Conservation (phyloP, 2,113 vertebrate species). For the Mellivora capensis region DNA sequence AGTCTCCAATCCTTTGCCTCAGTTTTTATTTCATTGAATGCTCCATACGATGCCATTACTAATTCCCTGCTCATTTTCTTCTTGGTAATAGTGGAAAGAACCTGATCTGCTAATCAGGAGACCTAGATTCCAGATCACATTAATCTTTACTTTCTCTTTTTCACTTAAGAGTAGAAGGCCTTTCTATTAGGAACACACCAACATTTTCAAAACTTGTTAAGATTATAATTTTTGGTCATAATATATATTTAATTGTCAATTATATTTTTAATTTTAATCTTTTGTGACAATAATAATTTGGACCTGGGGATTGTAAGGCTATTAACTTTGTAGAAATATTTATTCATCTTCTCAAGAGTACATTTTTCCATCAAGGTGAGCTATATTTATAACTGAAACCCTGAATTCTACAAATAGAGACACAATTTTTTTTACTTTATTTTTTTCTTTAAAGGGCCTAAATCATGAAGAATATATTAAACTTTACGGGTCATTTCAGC, state of each 20-base stretch:
- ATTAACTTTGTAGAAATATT: slow-evolving; percentile 35
- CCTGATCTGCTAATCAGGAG: background rate
- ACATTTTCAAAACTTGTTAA: background rate
- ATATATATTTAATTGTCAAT: background rate
- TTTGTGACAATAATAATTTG: slow-evolving; percentile 15
- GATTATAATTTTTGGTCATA: background rate
- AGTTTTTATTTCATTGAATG: slow-evolving; percentile 21
- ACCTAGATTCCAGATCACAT: background rate
- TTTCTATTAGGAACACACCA: background rate
- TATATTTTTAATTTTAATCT: slow-evolving; percentile 37
- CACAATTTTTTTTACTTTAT: background rate
- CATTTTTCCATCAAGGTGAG: slow-evolving; percentile 8
- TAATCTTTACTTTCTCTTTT: background rate
- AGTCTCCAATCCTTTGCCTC: background rate
- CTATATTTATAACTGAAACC: slow-evolving; percentile 11
- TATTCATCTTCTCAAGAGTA: slow-evolving; percentile 26
- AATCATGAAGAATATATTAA: slow-evolving; percentile 6
- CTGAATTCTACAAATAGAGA: background rate
- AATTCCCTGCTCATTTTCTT: background rate
- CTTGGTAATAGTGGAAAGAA: background rate
- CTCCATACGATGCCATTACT: background rate
- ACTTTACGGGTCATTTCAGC: background rate
- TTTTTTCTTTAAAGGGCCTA: slow-evolving; percentile 5
- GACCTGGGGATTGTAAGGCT: background rate
- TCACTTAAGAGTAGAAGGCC: background rate